These are phyloP conservation scores for Micrastur ruficollis DNA, from an alignment of 2,797 vertebrate genomes.

Conservation along the genomic window DNA sequence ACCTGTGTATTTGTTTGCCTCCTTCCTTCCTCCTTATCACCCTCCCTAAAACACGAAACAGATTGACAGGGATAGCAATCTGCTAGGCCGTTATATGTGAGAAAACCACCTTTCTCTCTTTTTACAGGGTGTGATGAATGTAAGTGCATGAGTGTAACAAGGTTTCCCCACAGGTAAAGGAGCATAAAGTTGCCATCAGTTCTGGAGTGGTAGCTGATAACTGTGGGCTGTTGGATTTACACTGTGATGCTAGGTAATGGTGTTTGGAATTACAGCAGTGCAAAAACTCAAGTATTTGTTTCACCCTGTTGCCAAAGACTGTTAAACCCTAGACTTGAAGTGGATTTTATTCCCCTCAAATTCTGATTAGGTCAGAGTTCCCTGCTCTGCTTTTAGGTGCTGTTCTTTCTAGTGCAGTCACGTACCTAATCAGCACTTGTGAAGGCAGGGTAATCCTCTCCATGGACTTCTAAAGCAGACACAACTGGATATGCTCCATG, in stretches of 20 bases:
- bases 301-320: background rate
- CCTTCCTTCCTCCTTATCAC: background rate
- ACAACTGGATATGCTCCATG: background rate
- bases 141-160: background rate
- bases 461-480: background rate
- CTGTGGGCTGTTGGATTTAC: background rate
- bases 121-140: background rate
- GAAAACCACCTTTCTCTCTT: background rate
- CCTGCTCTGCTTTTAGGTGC: background rate
- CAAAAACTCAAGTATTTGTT: background rate
- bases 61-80: background rate
- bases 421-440: too few species aligned
- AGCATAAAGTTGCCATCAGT: background rate
- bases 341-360: background rate
- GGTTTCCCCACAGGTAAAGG: background rate
- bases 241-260: background rate
- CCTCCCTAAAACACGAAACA: background rate
- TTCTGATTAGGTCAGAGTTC: background rate
- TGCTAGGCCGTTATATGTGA: background rate
- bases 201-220: background rate
- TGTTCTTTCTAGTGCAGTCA: background rate
- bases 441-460: background rate
- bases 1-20: background rate
- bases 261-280: background rate
- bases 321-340: background rate